phyloP scores from a whole-genome alignment of 2,797 vertebrate species.

The Danio albolineatus region DNA sequence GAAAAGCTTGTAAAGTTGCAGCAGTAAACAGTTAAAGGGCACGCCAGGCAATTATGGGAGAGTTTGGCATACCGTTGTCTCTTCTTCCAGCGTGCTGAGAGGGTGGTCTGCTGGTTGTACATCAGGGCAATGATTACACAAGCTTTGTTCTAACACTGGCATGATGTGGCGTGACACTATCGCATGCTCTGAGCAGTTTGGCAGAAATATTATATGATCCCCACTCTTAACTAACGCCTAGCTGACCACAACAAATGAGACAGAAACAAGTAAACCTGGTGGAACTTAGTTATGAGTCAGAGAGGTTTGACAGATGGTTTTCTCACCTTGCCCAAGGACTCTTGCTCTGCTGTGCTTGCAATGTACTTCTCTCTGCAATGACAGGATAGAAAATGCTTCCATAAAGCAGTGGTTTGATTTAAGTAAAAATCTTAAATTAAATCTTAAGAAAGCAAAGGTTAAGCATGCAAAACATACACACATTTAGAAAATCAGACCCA shows the following conservation, averaged over 20 bases:
- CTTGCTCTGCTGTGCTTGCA: constrained; percentile 93
- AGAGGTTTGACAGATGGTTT: constrained; percentile 4
- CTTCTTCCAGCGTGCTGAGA: constrained; percentile 46
- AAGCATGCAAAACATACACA: too few relatives aligned
- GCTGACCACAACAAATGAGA: constrained; percentile 38
- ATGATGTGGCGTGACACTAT: constrained; percentile 38
- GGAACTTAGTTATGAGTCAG: constrained; percentile 38
- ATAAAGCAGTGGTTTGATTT: constrained; percentile 19
- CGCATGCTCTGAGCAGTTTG: constrained; percentile 64
- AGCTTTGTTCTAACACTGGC: constrained; percentile 64
- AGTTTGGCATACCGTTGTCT: constrained; percentile 18
- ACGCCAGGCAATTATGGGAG: constrained; percentile 31
- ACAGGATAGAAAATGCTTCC: not conserved
- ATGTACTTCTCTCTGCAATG: constrained; percentile 89
- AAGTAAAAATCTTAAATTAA: constrained; percentile 15
- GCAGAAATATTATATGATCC: constrained; percentile 66
- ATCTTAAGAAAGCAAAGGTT: too few relatives aligned
- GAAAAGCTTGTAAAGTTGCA: constrained; percentile 18
- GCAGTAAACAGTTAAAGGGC: constrained; percentile 41
- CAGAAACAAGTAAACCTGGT: constrained; percentile 61
- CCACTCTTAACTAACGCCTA: constrained; percentile 40
- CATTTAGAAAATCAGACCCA: too few relatives aligned
- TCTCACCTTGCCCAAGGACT: constrained; percentile 96
- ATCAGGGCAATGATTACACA: constrained; percentile 69
- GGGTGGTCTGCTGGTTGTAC: constrained; percentile 61